Conservation (phyloP, 23 tunicate genomes). For the Ascidia mentula region DNA sequence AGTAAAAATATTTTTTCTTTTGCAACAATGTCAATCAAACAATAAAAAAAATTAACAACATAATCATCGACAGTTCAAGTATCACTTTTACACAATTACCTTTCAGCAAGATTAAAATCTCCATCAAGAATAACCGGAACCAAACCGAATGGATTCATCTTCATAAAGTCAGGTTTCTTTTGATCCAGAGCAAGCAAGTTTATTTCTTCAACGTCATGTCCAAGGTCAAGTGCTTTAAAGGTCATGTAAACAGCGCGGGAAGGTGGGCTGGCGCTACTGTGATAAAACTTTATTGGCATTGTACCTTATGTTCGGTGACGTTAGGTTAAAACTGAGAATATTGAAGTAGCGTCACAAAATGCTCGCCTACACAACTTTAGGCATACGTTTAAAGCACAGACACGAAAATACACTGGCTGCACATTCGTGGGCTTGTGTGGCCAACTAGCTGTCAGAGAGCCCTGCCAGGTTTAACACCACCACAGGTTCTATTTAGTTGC, state of each 20-base stretch:
- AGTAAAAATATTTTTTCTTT: too few species aligned
- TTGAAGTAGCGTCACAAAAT: too few species aligned
- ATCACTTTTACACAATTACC: not conserved
- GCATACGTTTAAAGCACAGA: too few species aligned
- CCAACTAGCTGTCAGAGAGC: too few species aligned
- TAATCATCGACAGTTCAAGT: not conserved
- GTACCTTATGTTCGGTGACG: not conserved
- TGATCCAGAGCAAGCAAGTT: not conserved
- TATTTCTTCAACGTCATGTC: not conserved
- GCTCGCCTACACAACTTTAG: too few species aligned
- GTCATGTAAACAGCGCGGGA: constrained; percentile 4
- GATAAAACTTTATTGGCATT: constrained; percentile 17
- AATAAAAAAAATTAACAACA: too few species aligned
- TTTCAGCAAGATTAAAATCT: constrained; percentile 5
- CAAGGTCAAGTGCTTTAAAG: not conserved
- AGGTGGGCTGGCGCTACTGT: constrained; percentile 4
- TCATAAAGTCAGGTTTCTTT: not conserved
- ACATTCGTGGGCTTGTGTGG: too few species aligned
- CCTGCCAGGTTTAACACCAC: too few species aligned
- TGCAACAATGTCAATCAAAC: too few species aligned
- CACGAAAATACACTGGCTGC: too few species aligned
- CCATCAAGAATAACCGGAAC: constrained; percentile 8
- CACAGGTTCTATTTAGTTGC: too few species aligned
- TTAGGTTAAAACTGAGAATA: too few species aligned
- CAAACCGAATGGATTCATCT: not conserved